A percentile compares a stretch with the other conserved stretches of the same genome.
phyloP scores from a whole-genome alignment of 2,113 vertebrate genomes.

The Triplophysa rosa region DNA sequence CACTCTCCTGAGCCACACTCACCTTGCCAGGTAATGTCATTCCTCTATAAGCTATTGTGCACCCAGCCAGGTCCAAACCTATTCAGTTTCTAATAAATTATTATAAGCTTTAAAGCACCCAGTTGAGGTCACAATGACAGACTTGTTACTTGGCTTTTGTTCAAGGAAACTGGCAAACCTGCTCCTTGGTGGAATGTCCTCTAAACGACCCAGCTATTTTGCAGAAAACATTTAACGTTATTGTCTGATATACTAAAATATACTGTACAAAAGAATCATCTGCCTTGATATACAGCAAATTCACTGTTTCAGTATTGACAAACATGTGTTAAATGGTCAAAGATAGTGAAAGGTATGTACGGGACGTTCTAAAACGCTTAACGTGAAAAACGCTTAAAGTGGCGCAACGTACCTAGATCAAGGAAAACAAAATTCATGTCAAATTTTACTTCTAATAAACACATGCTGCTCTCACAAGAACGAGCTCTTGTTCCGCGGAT shows the following conservation, averaged over 20 bases:
- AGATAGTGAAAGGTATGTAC: background rate
- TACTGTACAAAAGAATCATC: background rate
- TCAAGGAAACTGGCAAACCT: conserved; percentile 16
- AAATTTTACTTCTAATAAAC: too few relatives aligned
- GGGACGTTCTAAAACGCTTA: too few relatives aligned
- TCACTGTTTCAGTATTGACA: background rate
- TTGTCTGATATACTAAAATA: background rate
- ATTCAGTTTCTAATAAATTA: conserved; percentile 26
- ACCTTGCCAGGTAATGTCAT: background rate
- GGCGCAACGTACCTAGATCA: too few relatives aligned
- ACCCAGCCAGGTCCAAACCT: background rate
- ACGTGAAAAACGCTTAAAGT: too few relatives aligned
- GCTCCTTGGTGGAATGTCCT: conserved; percentile 58
- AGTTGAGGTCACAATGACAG: conserved; percentile 50
- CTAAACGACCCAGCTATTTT: conserved; percentile 53
- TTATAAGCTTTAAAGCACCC: conserved; percentile 3
- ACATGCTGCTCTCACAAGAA: too few relatives aligned
- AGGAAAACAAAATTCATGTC: too few relatives aligned
- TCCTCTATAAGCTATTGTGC: background rate
- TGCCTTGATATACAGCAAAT: background rate
- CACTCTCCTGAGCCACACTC: background rate
- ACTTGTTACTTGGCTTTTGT: background rate
- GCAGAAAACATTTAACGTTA: background rate
- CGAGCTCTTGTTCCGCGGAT: too few relatives aligned
- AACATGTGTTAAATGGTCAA: background rate